These are phyloP conservation scores for Semnornis frantzii DNA, from an alignment of 2,113 vertebrate species.

Conservation along the genomic window DNA sequence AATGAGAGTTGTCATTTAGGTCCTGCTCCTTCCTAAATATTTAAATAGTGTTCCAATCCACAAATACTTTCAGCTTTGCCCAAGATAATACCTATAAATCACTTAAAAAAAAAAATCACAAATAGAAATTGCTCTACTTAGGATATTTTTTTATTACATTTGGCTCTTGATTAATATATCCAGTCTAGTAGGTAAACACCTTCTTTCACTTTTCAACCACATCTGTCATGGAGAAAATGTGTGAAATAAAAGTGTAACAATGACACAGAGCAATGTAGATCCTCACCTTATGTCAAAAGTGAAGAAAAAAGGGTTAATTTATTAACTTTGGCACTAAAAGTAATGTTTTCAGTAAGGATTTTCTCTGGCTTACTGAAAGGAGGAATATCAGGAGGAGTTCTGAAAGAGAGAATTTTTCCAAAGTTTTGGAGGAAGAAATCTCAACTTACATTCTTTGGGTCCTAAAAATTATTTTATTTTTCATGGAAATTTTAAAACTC, in stretches of 20 bases:
- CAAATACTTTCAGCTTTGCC: background rate
- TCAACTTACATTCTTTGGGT: background rate
- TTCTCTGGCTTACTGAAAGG: background rate
- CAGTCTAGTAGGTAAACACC: background rate
- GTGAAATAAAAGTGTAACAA: background rate
- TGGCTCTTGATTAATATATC: background rate
- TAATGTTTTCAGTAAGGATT: background rate
- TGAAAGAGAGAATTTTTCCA: background rate
- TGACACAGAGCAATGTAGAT: background rate
- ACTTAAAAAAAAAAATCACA: background rate
- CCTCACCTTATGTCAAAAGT: background rate
- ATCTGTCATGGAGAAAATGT: background rate
- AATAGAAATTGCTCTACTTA: background rate
- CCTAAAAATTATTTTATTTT: background rate
- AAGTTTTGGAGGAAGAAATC: too few relatives aligned
- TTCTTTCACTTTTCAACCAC: background rate
- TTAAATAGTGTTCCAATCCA: background rate
- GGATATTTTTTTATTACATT: background rate
- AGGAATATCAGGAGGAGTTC: background rate
- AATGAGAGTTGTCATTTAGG: background rate
- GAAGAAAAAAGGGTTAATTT: background rate
- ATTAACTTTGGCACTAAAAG: background rate
- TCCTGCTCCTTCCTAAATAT: background rate
- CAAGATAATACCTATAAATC: background rate
- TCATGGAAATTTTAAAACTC: rapidly evolving